Evolutionary conservation across 1,140 invertebrate genomes (phyloP).

Genomic region (Zaprionus kolodkinae): DNA sequence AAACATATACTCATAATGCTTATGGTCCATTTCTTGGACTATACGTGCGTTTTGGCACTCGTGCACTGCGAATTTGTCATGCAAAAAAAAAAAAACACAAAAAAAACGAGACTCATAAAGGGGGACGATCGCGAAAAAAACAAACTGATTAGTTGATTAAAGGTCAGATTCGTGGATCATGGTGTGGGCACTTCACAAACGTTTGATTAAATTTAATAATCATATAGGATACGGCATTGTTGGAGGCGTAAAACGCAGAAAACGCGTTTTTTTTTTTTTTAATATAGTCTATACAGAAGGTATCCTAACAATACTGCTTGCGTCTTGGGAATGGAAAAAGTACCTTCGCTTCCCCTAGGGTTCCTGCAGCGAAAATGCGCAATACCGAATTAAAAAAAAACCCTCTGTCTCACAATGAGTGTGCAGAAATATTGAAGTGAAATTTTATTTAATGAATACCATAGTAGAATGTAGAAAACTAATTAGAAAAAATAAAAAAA

Average conservation of each 20-base stretch:
- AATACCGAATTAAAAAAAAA: constrained; percentile 5
- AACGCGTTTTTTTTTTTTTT: too few relatives aligned
- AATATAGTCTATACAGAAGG: too few relatives aligned
- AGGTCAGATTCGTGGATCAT: constrained; percentile 20
- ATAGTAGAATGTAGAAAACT: constrained; percentile 10
- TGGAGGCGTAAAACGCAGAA: background rate
- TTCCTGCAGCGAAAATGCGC: background rate
- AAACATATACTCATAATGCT: background rate
- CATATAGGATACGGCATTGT: constrained; percentile 36
- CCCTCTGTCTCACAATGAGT: constrained; percentile 41
- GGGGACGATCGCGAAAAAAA: constrained; percentile 1
- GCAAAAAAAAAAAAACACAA: background rate
- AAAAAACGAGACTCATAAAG: background rate
- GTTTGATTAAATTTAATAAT: constrained; percentile 53
- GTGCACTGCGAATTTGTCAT: constrained; percentile 13
- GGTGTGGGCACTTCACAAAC: constrained; percentile 27
- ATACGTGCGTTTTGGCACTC: constrained; percentile 44
- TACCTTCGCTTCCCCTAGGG: background rate
- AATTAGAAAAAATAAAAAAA: constrained; percentile 19
- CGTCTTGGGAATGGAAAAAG: background rate
- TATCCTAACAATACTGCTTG: background rate
- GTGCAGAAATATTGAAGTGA: constrained; percentile 21
- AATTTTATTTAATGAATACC: constrained; percentile 40
- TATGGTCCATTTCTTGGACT: constrained; percentile 22
- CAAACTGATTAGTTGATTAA: constrained; percentile 46